Base-by-base conservation (phyloP, 2,113 vertebrate genomes). In the Lepus europaeus region DNA sequence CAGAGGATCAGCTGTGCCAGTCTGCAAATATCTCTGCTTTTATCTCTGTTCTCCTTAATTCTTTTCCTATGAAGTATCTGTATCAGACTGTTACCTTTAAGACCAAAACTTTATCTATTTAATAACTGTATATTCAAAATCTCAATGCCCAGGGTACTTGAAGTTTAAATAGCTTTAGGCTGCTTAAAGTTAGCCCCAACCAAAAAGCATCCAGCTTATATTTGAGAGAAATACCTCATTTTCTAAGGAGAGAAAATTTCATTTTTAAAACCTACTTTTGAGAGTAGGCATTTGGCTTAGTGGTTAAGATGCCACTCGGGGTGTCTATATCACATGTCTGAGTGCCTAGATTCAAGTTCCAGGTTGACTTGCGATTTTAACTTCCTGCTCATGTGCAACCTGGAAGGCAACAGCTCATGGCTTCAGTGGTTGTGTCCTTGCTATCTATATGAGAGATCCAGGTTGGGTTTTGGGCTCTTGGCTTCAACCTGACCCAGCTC, bases 121-220 rank as follows among this genome's bases (percentile, higher is more conserved):
- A 69, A 36, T 74, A 91, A 68, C 8, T 36, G 4, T 66, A 53
- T 83, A 69, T 79, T 87, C 49, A 92, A 96, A 91, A 89, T 74
- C 69, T 87, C 79, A 77, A 36, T 33, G 39, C 5, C 68, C 72
- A 56, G 9, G 81, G 83, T 95, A 81, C 5, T 73, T 12, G 9
- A 95, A 80, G 69, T 89, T 77, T 73, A 94, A 95, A 81, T 91
- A 94, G 87, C 56, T 79, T 91, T 25, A 68, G 77, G 2, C 6
- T 87, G 20, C 91, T 94, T 89, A 91, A 45, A 91, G 3, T 83
- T 70, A 91, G 14, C 33, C 36, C 25, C 4, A 91, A 64, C 82
- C 16, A 53, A 95, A 97, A 96, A 82, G 56, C 63, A 86, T 86
- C 14, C 20, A 31, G 22, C n/a, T 53, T 92, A 92, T 87, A 66